Evolutionary conservation across 2,797 vertebrate genomes (phyloP), one percentile per base, ranked within the genome.

Genomic region (Halcyon chelicuti): DNA sequence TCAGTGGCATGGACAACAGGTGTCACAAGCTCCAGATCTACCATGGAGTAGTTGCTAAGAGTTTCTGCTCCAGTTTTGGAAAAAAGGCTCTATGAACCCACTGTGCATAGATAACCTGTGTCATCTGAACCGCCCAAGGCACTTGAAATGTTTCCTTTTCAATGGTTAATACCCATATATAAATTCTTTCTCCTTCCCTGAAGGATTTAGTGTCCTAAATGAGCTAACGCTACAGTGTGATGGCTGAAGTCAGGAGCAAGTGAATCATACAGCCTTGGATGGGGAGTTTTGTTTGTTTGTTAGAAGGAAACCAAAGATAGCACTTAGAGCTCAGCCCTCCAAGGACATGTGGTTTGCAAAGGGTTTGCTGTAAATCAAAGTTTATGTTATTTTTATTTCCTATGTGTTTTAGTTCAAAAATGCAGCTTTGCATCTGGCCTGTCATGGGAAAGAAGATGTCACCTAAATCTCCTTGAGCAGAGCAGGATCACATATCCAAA

Each of bases 351-450:
- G 90, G 62, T 83, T 88, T 91, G 81, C 70, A 88, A n/a, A 40
- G 49, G 46, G 61, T 44, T 84, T 94, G 58, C 63, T 84, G 51
- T 72, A 94, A 93, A 81, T 86, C 66, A 55, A 63, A 86, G 86
- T 88, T 93, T 73, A 88, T 88, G 61, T 90, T 88, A 46, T 88
- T 96, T 97, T 95, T 86, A 88, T 82, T 96, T 91, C 62, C 40
- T 88, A 42, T 51, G 42, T 1, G 23, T 87, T 89, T 68, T 47
- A 86, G 58, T 94, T 91, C 19, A 86, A 82, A 95, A 85, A 77
- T 35, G 61, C 6, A 70, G 39, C 37, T 91, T 88, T 71, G 25
- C 2, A 6, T 90, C 55, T 93, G 95, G 87, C 68, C 35, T 80
- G 55, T 71, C 39, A 33, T 39, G 76, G 83, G 86, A 93, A 93